Evolutionary conservation across 1,140 invertebrate species (phyloP).

Genomic region (Drosophila ercepeae): DNA sequence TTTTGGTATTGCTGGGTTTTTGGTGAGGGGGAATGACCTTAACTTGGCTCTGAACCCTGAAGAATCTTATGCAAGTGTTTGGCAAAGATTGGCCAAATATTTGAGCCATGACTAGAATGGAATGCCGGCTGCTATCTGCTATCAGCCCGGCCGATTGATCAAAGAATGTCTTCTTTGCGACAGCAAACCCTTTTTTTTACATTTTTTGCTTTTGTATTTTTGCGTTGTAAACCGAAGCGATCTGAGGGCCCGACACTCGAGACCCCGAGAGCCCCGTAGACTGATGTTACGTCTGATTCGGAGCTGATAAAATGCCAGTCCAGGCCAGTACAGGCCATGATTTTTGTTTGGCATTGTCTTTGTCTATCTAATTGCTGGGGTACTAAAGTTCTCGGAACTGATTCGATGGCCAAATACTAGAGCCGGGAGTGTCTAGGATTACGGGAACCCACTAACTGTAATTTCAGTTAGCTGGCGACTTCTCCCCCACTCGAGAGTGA

Average conservation of each 20-base stretch:
- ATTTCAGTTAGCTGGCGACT: slow-evolving; percentile 13
- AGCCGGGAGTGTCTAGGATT: slow-evolving; percentile 23
- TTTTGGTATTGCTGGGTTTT: too few species aligned
- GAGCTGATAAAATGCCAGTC: slow-evolving; percentile 55
- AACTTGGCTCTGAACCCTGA: slow-evolving; percentile 9
- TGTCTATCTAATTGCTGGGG: slow-evolving; percentile 37
- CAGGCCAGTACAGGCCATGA: slow-evolving; percentile 29
- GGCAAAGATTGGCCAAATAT: slow-evolving; percentile 42
- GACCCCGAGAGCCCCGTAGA: slow-evolving; percentile 22
- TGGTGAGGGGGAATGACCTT: slow-evolving; percentile 57
- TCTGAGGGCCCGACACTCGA: slow-evolving; percentile 54
- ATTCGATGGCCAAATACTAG: slow-evolving; percentile 38
- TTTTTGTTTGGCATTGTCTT: slow-evolving; percentile 51
- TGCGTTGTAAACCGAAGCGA: slow-evolving; percentile 45
- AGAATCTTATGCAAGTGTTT: slow-evolving; percentile 34
- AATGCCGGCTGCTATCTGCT: slow-evolving; percentile 18
- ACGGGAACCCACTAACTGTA: slow-evolving; percentile 27
- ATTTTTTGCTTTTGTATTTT: slow-evolving; percentile 8
- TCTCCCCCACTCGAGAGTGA: neutral
- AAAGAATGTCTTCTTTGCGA: slow-evolving; percentile 29
- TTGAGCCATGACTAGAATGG: slow-evolving; percentile 41
- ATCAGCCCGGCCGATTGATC: slow-evolving; percentile 41
- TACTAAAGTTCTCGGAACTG: slow-evolving; percentile 19
- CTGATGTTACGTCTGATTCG: slow-evolving; percentile 49
- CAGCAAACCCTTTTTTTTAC: slow-evolving; percentile 23